Base-by-base conservation (phyloP, 2,888 invertebrate genomes). In the Drosophila bunnanda region DNA sequence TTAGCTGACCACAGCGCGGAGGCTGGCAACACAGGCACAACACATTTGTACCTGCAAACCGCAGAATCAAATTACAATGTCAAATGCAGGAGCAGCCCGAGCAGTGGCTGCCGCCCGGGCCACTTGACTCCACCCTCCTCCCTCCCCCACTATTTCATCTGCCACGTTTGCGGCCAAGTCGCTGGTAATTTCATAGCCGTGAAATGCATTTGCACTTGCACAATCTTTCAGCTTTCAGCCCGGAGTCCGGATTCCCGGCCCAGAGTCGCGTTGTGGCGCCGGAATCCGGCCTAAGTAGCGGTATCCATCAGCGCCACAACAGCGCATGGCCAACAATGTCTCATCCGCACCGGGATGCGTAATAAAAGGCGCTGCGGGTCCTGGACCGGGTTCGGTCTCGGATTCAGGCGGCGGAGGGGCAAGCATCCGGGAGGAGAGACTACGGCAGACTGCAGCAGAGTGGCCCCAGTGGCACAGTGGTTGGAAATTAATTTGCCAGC, bases 31-130 rank as follows among this genome's bases (percentile, higher is more conserved):
- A n/a, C n/a, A n/a, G n/a, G n/a, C n/a, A n/a, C n/a, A 12, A 36
- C 66, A 53, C 67, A 74, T 59, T 77, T 75, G 72, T 75, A 75
- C 77, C 66, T 68, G 75, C 53, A 34, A 20, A 22, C 72, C 77
- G 60, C 82, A 82, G 68, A 80, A 82, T 82, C 82, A 86, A 82
- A 82, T 82, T 82, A 86, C 86, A 80, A 65, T 75, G 77, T 61
- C 54, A 57, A 58, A 36, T 17, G 39, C 56, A 34, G 22, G 20
- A 20, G 34, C 30, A 28, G 46, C 2, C 12, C 15, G 2, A 50
- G 48, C 3, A n/a, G 38, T 5, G n/a, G n/a, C 10, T 2, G 3
- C 15, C 22, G 15, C 17, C 36, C 2, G 7, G n/a, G 56, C 22
- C 66, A 52, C 57, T 66, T 68, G 64, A 43, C 53, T 48, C 46